Evolutionary conservation across 2,113 vertebrate genomes (phyloP).

Genomic region (Toxotes chatareus): DNA sequence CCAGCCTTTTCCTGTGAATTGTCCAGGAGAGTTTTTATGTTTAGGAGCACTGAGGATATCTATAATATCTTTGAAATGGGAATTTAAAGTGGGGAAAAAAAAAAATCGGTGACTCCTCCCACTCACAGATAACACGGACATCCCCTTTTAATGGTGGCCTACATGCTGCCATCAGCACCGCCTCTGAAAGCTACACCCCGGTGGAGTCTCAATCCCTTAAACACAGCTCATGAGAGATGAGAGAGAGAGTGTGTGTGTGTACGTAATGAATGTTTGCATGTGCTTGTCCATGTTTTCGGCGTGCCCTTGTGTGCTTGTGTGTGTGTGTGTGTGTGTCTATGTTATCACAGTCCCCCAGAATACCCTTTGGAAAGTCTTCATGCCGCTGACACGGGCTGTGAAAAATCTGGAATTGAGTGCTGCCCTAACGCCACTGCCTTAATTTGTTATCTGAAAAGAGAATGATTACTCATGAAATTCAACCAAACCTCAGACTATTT

Average conservation of each 20-base stretch:
- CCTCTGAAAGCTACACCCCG: slow-evolving; percentile 61
- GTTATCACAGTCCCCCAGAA: slow-evolving; percentile 79
- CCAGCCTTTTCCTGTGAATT: not conserved
- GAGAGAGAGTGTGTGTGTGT: not conserved
- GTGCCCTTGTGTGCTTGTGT: slow-evolving; percentile 32
- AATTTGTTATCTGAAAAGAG: slow-evolving; percentile 79
- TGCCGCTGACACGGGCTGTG: slow-evolving; percentile 66
- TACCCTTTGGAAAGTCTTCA: slow-evolving; percentile 75
- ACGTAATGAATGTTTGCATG: slow-evolving; percentile 52
- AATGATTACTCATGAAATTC: slow-evolving; percentile 83
- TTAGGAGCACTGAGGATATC: not conserved
- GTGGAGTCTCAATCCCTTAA: slow-evolving; percentile 41
- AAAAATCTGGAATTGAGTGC: slow-evolving; percentile 71
- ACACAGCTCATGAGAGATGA: slow-evolving; percentile 44
- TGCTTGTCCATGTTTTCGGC: slow-evolving; percentile 45
- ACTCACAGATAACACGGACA: slow-evolving; percentile 44
- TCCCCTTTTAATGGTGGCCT: slow-evolving; percentile 41
- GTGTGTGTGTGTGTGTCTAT: slow-evolving; percentile 35
- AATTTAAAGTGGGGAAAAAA: not conserved
- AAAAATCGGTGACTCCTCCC: slow-evolving; percentile 27
- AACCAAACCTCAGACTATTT: slow-evolving; percentile 78
- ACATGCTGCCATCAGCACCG: slow-evolving; percentile 57
- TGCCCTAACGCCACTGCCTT: slow-evolving; percentile 74
- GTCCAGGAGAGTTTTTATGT: slow-evolving; percentile 13
- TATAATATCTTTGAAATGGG: slow-evolving; percentile 23